phyloP scores from a whole-genome alignment of 2,797 vertebrate species.

The Odontamblyopus lacepedii region DNA sequence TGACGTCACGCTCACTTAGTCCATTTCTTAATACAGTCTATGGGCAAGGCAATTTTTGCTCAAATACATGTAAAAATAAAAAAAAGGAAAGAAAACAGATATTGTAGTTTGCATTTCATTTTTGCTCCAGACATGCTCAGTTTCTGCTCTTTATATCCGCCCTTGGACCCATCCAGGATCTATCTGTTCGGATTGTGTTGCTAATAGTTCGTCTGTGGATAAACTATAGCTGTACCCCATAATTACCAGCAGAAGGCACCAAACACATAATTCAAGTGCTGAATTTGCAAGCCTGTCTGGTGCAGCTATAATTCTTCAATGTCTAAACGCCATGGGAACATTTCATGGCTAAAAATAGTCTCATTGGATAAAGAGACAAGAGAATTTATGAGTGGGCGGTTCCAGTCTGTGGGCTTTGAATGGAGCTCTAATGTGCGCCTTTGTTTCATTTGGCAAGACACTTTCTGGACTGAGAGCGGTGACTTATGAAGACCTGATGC shows the following conservation, averaged over 20 bases:
- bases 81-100: too few relatives aligned
- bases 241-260: background rate
- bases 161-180: background rate
- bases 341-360: background rate
- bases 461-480: conserved; percentile 48
- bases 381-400: conserved; percentile 44
- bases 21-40: too few relatives aligned
- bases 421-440: conserved; percentile 42
- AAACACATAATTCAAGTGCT: background rate
- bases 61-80: too few relatives aligned
- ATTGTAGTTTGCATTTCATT: too few relatives aligned
- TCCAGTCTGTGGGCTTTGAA: conserved; percentile 34
- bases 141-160: background rate
- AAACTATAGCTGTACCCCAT: background rate
- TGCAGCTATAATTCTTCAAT: background rate
- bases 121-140: background rate
- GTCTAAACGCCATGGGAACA: conserved; percentile 2
- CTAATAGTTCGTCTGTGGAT: background rate
- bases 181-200: background rate
- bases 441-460: conserved; percentile 44
- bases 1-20: too few relatives aligned
- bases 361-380: conserved; percentile 17
- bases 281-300: conserved; percentile 1
- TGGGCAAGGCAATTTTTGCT: too few relatives aligned
- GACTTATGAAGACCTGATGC: conserved; percentile 52